Conservation (phyloP, 2,888 invertebrate species). For the Nemapogon koenigi region DNA sequence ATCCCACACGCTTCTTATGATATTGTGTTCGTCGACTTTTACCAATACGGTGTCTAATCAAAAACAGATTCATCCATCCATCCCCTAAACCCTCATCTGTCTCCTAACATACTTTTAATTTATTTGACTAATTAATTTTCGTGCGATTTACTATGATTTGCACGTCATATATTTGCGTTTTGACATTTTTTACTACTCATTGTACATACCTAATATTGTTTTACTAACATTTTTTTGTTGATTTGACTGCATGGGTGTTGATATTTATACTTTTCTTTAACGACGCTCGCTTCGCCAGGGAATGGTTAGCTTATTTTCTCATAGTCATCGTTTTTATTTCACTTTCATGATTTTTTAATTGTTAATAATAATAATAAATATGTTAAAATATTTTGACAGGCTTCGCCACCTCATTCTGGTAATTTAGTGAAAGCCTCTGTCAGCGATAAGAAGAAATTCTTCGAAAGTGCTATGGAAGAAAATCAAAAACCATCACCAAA, state of each 20-base stretch:
- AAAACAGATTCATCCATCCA: slow-evolving; percentile 22
- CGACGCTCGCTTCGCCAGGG: too few species aligned
- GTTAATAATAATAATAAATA: slow-evolving; percentile 4
- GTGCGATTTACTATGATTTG: slow-evolving; percentile 56
- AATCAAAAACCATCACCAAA: slow-evolving; percentile 85
- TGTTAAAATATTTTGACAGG: slow-evolving; percentile 30
- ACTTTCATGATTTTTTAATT: slow-evolving; percentile 3
- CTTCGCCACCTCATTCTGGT: slow-evolving; percentile 74
- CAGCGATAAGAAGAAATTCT: slow-evolving; percentile 93
- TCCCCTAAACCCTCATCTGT: slow-evolving; percentile 24
- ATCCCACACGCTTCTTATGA: slow-evolving; percentile 48
- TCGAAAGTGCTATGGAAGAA: slow-evolving; percentile 95
- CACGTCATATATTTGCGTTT: slow-evolving; percentile 44
- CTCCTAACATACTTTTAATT: slow-evolving; percentile 14
- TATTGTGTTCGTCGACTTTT: slow-evolving; percentile 61
- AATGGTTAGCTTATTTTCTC: slow-evolving; percentile 2
- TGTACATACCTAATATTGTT: slow-evolving; percentile 3
- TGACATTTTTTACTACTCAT: slow-evolving; percentile 8
- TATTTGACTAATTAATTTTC: slow-evolving; percentile 32
- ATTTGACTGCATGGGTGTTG: slow-evolving; percentile 56
- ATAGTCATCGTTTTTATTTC: neutral
- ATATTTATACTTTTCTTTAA: slow-evolving; percentile 18
- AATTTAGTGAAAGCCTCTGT: slow-evolving; percentile 84
- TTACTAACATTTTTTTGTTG: slow-evolving; percentile 1
- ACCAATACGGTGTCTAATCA: slow-evolving; percentile 29